A percentile compares a stretch with the other conserved stretches of the same genome.
phyloP scores from a whole-genome alignment of 2,113 vertebrate species.

The Hippoglossus stenolepis region DNA sequence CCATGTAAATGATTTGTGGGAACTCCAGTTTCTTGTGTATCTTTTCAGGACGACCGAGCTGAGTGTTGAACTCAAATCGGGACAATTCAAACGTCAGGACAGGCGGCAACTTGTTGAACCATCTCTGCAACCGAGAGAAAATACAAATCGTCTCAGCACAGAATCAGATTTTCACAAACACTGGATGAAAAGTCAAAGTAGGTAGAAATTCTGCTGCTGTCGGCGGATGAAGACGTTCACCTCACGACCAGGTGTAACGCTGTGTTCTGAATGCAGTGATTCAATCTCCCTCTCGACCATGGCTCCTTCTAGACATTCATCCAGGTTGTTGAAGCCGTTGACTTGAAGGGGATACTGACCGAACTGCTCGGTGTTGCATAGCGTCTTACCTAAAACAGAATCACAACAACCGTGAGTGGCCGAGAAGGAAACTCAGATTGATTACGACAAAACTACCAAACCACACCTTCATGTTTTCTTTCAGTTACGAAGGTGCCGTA shows the following conservation, averaged over 20 bases:
- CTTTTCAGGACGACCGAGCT: conserved; percentile 97
- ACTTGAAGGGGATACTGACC: conserved; percentile 98
- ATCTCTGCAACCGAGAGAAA: conserved; percentile 83
- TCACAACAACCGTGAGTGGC: background rate
- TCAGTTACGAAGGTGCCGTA: conserved; percentile 95
- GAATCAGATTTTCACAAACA: background rate
- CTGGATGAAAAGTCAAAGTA: background rate
- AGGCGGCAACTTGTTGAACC: conserved; percentile 96
- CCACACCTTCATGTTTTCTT: conserved; percentile 89
- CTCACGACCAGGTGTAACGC: conserved; percentile 87
- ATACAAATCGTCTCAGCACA: background rate
- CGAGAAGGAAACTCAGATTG: background rate
- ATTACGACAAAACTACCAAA: background rate
- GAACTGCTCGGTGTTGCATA: conserved; percentile 95
- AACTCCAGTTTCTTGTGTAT: conserved; percentile 98
- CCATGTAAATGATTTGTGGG: conserved; percentile 94
- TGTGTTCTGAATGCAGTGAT: conserved; percentile 81
- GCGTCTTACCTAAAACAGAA: conserved; percentile 84
- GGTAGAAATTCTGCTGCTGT: background rate
- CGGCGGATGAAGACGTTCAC: conserved; percentile 66
- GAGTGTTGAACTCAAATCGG: conserved; percentile 97
- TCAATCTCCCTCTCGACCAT: conserved; percentile 96
- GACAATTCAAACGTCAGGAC: conserved; percentile 98
- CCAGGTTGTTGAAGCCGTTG: conserved; percentile 93
- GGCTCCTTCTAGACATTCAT: conserved; percentile 94